Evolutionary conservation across 2,113 vertebrate genomes (phyloP).

Genomic region (Martes martes): DNA sequence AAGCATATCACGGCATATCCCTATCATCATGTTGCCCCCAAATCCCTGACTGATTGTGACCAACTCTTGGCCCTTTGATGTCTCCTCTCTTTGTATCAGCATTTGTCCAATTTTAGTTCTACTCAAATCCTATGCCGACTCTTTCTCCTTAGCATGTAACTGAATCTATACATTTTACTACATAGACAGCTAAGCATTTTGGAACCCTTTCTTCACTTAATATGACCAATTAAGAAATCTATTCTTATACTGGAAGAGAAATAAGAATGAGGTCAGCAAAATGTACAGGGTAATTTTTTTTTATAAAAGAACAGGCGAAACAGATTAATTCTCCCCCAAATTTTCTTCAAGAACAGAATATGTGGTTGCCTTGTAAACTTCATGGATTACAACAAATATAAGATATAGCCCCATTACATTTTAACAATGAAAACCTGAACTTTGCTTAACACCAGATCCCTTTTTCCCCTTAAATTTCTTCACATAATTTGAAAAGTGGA

Average conservation of each 20-base stretch:
- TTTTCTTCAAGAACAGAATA: background rate
- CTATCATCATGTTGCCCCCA: background rate
- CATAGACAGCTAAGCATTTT: background rate
- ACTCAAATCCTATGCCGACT: background rate
- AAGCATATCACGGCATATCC: background rate
- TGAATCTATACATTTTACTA: background rate
- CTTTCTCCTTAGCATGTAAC: background rate
- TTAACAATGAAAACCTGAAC: constrained; percentile 15
- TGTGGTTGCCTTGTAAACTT: background rate
- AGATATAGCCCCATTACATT: background rate
- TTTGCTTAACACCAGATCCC: background rate
- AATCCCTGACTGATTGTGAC: background rate
- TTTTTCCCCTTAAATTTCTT: background rate
- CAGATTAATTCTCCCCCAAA: background rate
- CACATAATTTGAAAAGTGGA: background rate
- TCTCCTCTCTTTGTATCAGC: background rate
- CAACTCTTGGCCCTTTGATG: background rate
- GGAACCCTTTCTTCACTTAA: background rate
- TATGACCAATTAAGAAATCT: background rate
- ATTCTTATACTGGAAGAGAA: background rate
- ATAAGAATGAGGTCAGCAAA: background rate
- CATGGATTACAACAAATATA: background rate
- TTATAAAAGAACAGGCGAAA: background rate
- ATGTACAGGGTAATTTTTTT: background rate
- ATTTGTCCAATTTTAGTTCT: background rate